These are phyloP conservation scores for Drosophila busckii DNA, from an alignment of 1,140 invertebrate species.

Conservation along the genomic window DNA sequence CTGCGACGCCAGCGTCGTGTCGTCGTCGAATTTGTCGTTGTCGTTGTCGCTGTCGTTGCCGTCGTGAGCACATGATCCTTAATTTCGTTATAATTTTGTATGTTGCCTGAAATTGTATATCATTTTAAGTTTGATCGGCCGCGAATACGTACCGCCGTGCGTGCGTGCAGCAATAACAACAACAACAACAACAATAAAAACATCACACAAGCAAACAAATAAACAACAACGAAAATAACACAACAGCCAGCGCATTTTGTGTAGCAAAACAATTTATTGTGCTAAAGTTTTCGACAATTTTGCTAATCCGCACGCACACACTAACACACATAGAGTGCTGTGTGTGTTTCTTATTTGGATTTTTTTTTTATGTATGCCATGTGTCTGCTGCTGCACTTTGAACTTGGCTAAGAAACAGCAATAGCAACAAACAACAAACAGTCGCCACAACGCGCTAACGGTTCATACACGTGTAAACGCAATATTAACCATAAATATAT, in stretches of 20 bases:
- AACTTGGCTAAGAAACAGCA: too few species aligned
- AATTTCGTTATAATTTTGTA: slow-evolving; percentile 79
- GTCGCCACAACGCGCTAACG: slow-evolving; percentile 18
- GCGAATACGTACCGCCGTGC: slow-evolving; percentile 76
- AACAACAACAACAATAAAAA: slow-evolving; percentile 22
- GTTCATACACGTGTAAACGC: neutral
- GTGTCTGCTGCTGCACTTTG: slow-evolving; percentile 2
- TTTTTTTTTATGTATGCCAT: neutral
- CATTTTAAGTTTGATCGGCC: slow-evolving; percentile 79
- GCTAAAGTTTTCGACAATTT: neutral
- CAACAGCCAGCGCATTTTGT: slow-evolving; percentile 1
- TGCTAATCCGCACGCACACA: neutral
- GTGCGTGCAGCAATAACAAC: slow-evolving; percentile 48
- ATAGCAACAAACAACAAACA: slow-evolving; percentile 13
- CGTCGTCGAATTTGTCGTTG: slow-evolving; percentile 15
- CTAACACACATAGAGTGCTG: neutral
- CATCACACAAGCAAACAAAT: neutral
- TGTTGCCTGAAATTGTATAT: slow-evolving; percentile 78
- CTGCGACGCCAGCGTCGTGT: slow-evolving; percentile 27
- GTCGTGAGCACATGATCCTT: slow-evolving; percentile 78
- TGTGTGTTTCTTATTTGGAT: neutral
- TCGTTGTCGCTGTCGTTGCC: slow-evolving; percentile 16
- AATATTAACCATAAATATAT: neutral
- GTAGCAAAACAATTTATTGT: neutral
- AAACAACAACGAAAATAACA: slow-evolving; percentile 6